phyloP scores from a whole-genome alignment of 2,888 invertebrate genomes.

The Yponomeuta cagnagella region DNA sequence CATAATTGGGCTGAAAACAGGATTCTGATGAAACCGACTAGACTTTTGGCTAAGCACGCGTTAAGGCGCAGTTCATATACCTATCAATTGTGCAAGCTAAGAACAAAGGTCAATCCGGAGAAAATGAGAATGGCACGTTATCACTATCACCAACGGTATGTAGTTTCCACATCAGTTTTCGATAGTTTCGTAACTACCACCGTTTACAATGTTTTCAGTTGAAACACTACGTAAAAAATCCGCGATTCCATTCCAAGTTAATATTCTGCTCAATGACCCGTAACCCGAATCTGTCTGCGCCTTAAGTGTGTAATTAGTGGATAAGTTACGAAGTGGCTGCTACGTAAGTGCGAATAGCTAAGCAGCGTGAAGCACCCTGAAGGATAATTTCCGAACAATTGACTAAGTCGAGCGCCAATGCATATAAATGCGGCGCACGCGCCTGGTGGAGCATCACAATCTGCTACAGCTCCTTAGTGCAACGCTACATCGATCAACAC shows the following conservation, averaged over 20 bases:
- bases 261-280: background rate
- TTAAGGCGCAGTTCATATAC: conserved; percentile 10
- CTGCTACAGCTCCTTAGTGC: conserved; percentile 22
- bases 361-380: conserved; percentile 54
- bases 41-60: conserved; percentile 18
- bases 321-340: conserved; percentile 37
- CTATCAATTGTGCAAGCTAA: background rate
- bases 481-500: background rate
- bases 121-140: background rate
- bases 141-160: background rate
- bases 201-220: no score
- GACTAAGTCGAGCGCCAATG: conserved; percentile 38
- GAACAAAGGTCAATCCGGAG: background rate
- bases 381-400: conserved; percentile 45
- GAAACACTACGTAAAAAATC: background rate
- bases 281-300: background rate
- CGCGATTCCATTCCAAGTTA: background rate
- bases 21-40: conserved; percentile 41
- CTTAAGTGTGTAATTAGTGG: conserved; percentile 32
- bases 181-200: background rate
- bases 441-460: conserved; percentile 26
- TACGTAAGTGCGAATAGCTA: conserved; percentile 47
- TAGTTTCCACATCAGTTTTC: background rate
- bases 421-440: conserved; percentile 47
- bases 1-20: conserved; percentile 24